Conservation (phyloP, 2,797 vertebrate genomes). For the Anabas testudineus region DNA sequence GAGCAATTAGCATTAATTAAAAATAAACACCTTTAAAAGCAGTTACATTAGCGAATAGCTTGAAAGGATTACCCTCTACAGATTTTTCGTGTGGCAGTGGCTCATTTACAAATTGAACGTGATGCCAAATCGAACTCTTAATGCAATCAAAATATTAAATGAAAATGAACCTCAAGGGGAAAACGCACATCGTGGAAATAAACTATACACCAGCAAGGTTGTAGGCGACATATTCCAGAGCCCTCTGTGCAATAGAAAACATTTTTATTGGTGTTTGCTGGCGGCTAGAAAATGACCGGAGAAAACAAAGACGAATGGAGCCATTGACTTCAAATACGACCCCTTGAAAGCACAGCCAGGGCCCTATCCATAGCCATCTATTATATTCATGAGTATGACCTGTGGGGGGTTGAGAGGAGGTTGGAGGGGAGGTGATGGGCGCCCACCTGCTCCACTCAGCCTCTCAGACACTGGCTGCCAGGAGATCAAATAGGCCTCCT, state of each 20-base stretch:
- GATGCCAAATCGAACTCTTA: constrained; percentile 1
- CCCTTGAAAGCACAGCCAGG: constrained; percentile 67
- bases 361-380: constrained; percentile 69
- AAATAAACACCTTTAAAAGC: constrained; percentile 68
- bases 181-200: constrained; percentile 15
- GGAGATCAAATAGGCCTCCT: constrained; percentile 72
- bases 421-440: constrained; percentile 40
- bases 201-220: constrained; percentile 5
- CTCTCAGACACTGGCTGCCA: constrained; percentile 65
- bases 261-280: constrained; percentile 60
- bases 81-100: constrained; percentile 24
- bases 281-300: constrained; percentile 61
- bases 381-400: constrained; percentile 77
- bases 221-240: constrained; percentile 16
- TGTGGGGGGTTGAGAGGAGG: constrained; percentile 35
- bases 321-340: constrained; percentile 75
- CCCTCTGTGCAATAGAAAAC: constrained; percentile 41
- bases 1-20: constrained; percentile 69
- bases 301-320: constrained; percentile 76
- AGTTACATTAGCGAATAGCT: constrained; percentile 54
- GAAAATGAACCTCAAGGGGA: constrained; percentile 6
- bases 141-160: constrained; percentile 20
- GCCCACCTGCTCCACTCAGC: constrained; percentile 74
- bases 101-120: constrained; percentile 38
- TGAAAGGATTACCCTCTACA: constrained; percentile 50